These are phyloP conservation scores for Hippopotamus amphibius DNA, from an alignment of 2,113 vertebrate species.

Conservation along the genomic window DNA sequence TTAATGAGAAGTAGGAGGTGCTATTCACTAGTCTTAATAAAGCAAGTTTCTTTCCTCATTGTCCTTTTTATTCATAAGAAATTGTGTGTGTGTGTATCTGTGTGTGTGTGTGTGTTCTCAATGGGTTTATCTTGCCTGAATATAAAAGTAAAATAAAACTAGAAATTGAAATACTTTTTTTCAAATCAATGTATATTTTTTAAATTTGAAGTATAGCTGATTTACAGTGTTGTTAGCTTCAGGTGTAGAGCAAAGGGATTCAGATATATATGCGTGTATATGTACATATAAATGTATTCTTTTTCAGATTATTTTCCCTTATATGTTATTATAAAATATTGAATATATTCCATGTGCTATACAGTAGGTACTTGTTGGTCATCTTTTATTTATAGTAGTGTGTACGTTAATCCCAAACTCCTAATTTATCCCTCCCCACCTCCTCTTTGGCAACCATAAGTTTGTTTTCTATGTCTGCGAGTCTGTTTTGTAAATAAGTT, in stretches of 20 bases:
- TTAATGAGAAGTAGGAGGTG: neutral
- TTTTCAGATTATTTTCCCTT: neutral
- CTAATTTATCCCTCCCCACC: neutral
- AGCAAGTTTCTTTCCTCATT: neutral
- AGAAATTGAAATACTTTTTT: slow-evolving; percentile 4
- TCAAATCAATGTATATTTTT: neutral
- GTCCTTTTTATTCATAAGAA: neutral
- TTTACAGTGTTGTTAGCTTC: neutral
- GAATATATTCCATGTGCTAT: neutral
- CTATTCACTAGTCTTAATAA: neutral
- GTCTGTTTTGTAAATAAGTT: neutral
- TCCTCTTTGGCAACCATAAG: neutral
- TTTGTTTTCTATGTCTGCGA: neutral
- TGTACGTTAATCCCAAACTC: neutral
- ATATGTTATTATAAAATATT: neutral
- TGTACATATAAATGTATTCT: too few species aligned
- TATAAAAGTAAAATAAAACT: slow-evolving; percentile 1
- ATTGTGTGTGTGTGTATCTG: neutral
- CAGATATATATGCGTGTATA: neutral
- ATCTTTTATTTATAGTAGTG: neutral
- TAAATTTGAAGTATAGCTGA: neutral
- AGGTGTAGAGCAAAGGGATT: neutral
- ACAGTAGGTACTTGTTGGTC: neutral
- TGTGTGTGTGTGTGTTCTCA: neutral
- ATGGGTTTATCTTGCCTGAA: neutral